phyloP scores from a whole-genome alignment of 2,888 invertebrate genomes.

The Cynaeus angustus region DNA sequence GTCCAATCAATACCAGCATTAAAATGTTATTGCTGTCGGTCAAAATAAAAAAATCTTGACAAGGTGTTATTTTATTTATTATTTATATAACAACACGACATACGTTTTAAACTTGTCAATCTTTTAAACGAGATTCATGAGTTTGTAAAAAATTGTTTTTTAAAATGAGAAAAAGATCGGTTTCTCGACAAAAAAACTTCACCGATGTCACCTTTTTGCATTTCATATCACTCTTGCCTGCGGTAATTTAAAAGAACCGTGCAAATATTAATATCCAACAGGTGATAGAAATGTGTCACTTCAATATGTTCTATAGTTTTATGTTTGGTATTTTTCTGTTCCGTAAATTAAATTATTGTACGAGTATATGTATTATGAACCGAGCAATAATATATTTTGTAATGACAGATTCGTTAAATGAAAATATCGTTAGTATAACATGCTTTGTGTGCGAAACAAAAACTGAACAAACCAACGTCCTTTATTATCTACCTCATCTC shows the following conservation, averaged over 20 bases:
- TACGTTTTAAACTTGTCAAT: too few species aligned
- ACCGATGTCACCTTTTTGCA: background rate
- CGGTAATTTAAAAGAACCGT: conserved; percentile 14
- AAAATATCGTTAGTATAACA: background rate
- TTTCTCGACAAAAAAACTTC: background rate
- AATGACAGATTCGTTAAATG: background rate
- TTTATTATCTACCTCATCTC: conserved; percentile 17
- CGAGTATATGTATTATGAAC: too few species aligned
- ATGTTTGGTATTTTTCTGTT: conserved; percentile 4
- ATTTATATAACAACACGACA: too few species aligned
- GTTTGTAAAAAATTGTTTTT: too few species aligned
- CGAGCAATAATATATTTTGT: background rate
- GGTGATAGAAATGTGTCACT: conserved; percentile 5
- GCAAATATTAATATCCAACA: conserved; percentile 34
- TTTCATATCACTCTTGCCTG: background rate
- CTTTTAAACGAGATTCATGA: too few species aligned
- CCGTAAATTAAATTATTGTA: background rate
- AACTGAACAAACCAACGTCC: conserved; percentile 3
- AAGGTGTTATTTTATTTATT: too few species aligned
- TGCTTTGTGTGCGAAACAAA: conserved; percentile 4
- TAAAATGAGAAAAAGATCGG: too few species aligned
- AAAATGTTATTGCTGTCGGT: too few species aligned
- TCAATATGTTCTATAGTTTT: background rate
- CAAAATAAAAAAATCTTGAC: too few species aligned
- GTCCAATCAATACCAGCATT: background rate